Evolutionary conservation across 35 echinoderm and acorn worm species (phyloP).

Genomic region (Apostichopus californicus): DNA sequence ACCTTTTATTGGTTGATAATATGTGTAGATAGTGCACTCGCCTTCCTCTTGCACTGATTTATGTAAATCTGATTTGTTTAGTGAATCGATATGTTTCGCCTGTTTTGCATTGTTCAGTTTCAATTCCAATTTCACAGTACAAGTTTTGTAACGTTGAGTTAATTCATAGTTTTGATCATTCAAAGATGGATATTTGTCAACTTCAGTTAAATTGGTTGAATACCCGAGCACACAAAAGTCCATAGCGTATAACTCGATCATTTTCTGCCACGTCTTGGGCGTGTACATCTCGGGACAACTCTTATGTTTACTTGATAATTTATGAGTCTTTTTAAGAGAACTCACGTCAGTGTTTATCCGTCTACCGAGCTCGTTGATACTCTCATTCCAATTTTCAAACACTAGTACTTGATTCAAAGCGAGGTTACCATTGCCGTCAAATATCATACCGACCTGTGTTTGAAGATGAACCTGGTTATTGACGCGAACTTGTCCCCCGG

Average conservation of each 20-base stretch:
- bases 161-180: background rate
- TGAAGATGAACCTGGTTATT: too few species aligned
- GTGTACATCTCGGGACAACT: slow-evolving; percentile 15
- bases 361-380: too few species aligned
- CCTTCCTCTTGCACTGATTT: background rate
- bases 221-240: background rate
- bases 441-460: too few species aligned
- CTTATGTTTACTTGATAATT: background rate
- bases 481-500: too few species aligned
- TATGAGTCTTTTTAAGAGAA: background rate
- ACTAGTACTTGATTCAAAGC: too few species aligned
- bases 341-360: background rate
- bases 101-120: background rate
- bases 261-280: background rate
- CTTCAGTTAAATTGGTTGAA: too few species aligned
- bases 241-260: background rate
- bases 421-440: too few species aligned
- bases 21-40: background rate
- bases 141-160: background rate
- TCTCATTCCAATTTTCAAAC: too few species aligned
- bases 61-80: background rate
- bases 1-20: background rate
- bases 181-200: background rate
- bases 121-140: background rate
- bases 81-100: background rate